These are phyloP conservation scores for Callosobruchus maculatus DNA, from an alignment of 2,888 invertebrate genomes.

Conservation along the genomic window DNA sequence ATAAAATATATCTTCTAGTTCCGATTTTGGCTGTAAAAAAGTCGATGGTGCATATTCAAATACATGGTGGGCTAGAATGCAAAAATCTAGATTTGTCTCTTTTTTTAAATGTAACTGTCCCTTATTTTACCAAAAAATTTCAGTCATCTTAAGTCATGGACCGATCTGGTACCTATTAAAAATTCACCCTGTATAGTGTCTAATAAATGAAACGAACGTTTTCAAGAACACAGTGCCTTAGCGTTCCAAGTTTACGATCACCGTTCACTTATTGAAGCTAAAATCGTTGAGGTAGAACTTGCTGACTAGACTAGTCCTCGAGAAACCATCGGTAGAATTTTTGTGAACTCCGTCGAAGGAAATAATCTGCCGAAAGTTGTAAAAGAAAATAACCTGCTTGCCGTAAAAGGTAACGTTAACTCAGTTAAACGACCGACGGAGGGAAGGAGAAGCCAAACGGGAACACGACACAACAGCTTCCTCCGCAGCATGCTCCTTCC, in stretches of 20 bases:
- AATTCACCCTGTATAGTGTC: no score
- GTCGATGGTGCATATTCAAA: no score
- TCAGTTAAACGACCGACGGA: not conserved
- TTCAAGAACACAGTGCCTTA: no score
- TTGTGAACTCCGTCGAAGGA: not conserved
- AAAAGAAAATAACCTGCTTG: not conserved
- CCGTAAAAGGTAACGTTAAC: not conserved
- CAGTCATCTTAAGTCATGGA: no score
- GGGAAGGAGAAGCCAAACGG: not conserved
- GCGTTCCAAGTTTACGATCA: not conserved
- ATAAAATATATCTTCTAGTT: no score
- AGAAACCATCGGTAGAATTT: not conserved
- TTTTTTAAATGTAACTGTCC: no score
- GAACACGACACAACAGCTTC: not conserved
- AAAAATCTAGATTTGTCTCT: no score
- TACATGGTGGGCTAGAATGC: no score
- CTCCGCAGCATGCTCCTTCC: not conserved
- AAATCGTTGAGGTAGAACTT: not conserved
- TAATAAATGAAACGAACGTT: no score
- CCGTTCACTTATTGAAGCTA: not conserved
- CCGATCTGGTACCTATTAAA: no score
- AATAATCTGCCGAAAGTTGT: not conserved
- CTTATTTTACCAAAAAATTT: no score
- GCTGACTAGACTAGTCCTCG: not conserved
- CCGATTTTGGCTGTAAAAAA: no score